A percentile compares a stretch with the other conserved stretches of the same genome.
Conservation (phyloP, 2,797 vertebrate genomes). For the Xyrichtys novacula region DNA sequence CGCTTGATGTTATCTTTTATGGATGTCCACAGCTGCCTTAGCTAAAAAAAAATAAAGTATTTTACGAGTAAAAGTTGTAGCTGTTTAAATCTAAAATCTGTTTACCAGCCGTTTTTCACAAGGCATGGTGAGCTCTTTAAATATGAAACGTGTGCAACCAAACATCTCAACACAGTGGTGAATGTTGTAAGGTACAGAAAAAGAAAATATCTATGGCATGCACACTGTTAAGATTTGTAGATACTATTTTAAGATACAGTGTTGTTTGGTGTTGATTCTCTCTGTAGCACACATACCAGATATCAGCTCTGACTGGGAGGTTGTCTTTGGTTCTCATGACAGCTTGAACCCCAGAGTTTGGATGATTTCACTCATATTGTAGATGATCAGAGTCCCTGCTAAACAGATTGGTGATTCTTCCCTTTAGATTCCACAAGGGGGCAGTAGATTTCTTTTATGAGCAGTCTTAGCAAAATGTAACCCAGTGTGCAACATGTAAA, state of each 20-base stretch:
- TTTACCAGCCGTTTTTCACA: neutral
- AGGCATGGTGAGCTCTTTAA: neutral
- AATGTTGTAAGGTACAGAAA: neutral
- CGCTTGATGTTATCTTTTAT: conserved; percentile 4
- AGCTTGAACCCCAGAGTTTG: neutral
- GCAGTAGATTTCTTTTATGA: conserved; percentile 74
- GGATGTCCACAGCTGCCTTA: conserved; percentile 27
- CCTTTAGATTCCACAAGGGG: conserved; percentile 68
- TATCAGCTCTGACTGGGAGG: neutral
- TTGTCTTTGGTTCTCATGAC: conserved; percentile 7
- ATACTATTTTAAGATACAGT: neutral
- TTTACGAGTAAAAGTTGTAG: conserved; percentile 19
- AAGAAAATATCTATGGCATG: neutral
- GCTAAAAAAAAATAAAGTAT: conserved; percentile 16
- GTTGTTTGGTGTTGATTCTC: neutral
- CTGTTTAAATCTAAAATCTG: neutral
- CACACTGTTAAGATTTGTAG: neutral
- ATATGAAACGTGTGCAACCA: neutral
- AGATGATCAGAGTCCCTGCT: conserved; percentile 5
- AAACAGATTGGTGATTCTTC: conserved; percentile 6
- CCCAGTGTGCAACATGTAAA: conserved; percentile 25
- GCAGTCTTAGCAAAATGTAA: neutral
- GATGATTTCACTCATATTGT: conserved; percentile 9
- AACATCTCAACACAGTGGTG: neutral
- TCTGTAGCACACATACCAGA: neutral